Percentiles rank a stretch among this genome's conserved stretches.
Evolutionary conservation across 2,888 invertebrate genomes (phyloP).

Genomic region (Chaetogeoica ovagalla): DNA sequence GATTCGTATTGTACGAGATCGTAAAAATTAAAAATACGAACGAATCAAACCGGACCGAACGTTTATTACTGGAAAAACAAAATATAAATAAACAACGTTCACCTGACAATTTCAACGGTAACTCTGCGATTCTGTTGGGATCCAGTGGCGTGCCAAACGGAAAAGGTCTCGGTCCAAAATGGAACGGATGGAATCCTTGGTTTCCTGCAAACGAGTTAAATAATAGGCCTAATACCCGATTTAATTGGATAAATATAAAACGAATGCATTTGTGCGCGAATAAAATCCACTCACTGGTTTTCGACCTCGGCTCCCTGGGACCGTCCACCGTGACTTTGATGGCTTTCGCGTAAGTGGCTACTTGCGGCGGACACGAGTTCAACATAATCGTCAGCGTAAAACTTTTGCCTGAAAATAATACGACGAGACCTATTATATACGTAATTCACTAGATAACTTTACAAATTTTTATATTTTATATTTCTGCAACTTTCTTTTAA

Average conservation of each 20-base stretch:
- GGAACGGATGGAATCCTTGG: slow-evolving; percentile 86
- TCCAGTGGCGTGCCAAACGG: slow-evolving; percentile 69
- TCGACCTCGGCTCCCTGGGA: slow-evolving; percentile 96
- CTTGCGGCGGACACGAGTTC: slow-evolving; percentile 76
- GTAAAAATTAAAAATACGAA: too few relatives aligned
- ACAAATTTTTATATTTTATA: too few relatives aligned
- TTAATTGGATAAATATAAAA: slow-evolving; percentile 23
- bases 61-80: too few relatives aligned
- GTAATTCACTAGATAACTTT: too few relatives aligned
- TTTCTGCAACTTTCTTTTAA: too few relatives aligned
- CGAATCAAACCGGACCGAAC: too few relatives aligned
- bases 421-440: background rate
- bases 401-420: slow-evolving; percentile 73
- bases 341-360: slow-evolving; percentile 92
- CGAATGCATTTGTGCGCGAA: background rate
- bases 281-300: slow-evolving; percentile 79
- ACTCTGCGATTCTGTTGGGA: slow-evolving; percentile 58
- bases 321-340: slow-evolving; percentile 99
- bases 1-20: too few relatives aligned
- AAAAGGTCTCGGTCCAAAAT: slow-evolving; percentile 81
- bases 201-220: slow-evolving; percentile 62
- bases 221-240: slow-evolving; percentile 51
- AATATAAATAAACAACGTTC: slow-evolving; percentile 58
- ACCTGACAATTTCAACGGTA: slow-evolving; percentile 87
- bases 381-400: slow-evolving; percentile 96